Conservation (phyloP, 2,797 vertebrate species). For the Siniperca undulata region DNA sequence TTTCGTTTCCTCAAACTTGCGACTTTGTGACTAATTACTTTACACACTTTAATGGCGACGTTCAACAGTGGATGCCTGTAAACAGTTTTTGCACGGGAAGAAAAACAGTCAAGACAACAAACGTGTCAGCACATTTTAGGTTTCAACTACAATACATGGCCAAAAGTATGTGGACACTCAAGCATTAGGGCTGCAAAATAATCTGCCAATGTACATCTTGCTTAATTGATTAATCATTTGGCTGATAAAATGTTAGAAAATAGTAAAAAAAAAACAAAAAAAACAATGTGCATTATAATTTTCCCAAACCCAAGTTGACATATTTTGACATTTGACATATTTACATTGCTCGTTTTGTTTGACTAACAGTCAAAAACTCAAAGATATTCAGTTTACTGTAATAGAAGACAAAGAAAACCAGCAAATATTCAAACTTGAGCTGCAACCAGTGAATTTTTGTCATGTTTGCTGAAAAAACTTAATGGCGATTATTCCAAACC, state of each 20-base stretch:
- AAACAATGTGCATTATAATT: too few relatives aligned
- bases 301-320: too few relatives aligned
- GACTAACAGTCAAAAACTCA: neutral
- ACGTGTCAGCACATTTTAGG: neutral
- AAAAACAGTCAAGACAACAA: neutral
- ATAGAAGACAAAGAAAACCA: neutral
- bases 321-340: neutral
- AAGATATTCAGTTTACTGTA: neutral
- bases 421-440: neutral
- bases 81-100: neutral
- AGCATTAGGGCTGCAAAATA: neutral
- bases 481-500: neutral
- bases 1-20: conserved; percentile 20
- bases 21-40: conserved; percentile 38
- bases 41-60: neutral
- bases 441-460: neutral
- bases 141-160: too few relatives aligned
- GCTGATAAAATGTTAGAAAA: neutral
- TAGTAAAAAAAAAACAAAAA: neutral
- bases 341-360: neutral
- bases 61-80: neutral
- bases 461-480: neutral
- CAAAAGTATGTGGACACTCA: neutral
- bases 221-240: too few relatives aligned
- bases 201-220: neutral